Evolutionary conservation across 1,140 invertebrate species (phyloP), one percentile per base, ranked within the genome.

Genomic region (Hydropsyche tenuis): DNA sequence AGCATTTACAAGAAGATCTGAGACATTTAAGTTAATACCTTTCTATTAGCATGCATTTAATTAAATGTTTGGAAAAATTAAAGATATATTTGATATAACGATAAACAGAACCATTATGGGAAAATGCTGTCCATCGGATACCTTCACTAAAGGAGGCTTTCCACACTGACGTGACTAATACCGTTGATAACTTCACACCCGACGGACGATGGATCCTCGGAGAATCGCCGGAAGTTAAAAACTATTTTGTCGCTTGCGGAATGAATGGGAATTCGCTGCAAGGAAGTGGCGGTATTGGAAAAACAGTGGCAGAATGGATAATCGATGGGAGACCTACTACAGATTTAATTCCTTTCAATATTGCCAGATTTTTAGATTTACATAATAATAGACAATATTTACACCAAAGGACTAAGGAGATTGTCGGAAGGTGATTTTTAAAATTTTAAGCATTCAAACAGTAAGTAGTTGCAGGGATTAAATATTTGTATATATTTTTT

Each of bases 171-270:
- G 79, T 94, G 16, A 84, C 87, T 22, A 91, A 91, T 78, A 90
- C 88, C 48, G 89, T 92, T 3, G 92, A 95, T 83, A 92, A 88
- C 81, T 95, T 94, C 82, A 93, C 92, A 60, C 93, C 93, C 2
- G 88, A 90, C 83, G 88, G 88, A 6, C 82, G 86, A 78, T 90
- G 88, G 88, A 87, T 90, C 77, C 79, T 94, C 18, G 93, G 93
- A 23, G 90, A 93, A 82, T 87, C 89, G 56, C 87, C 92, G 9
- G 91, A 93, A 88, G 87, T 89, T 12, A 85, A 87, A 51, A 94
- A 94, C 78, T 96, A 95, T 82, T 95, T 90, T 84, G 89, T 95
- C n/a, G 92, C 92, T 45, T 92, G 91, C 78, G 88, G 87, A 69
- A 90, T 89, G 87, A 90, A 88, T 81, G 88, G 87, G 63, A 89